Evolutionary conservation across 2,113 vertebrate species (phyloP), one percentile per base, ranked within the genome.

Genomic region (Microcebus griseorufus): DNA sequence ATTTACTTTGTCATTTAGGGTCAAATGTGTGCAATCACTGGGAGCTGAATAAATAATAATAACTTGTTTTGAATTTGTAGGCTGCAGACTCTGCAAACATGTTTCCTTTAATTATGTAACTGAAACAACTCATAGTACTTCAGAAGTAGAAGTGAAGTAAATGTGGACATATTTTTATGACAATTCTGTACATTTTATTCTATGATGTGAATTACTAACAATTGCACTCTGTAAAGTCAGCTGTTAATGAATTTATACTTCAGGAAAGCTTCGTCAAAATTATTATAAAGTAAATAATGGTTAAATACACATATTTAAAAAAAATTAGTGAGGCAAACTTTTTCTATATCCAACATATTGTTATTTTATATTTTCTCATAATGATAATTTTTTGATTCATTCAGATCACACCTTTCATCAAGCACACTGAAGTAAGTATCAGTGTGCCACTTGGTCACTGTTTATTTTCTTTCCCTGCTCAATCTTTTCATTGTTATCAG

Each of bases 1-100:
- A 98, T 99, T 98, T 99, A 99, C 98, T 99, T 98, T 98, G 99
- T 99, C 98, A 98, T 98, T 98, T 97, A 96, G 97, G 99, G 98
- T 99, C 99, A 99, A 98, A 98, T 96, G 98, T 98, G 98, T 98
- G 94, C 98, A 98, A 98, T 85, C 70, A 32, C 94, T 97, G 88
- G 96, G 85, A 98, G 97, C 93, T 78, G 90, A 95, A 98, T 88
- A 97, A 94, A 98, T 98, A 98, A 98, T 92, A 88, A 97, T 92
- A 96, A 95, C n/a, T 22, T 72, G 48, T 76, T 93, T 96, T 88
- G 76, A 64, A 90, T 97, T 22, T 88, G 62, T 51, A 94, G 39
- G 32, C 72, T 80, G 20, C 14, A 62, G 64, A n/a, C 22, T 92
- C 45, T 22, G 67, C 45, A 83, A 96, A 58, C 37, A 60, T 86